Conservation (phyloP, 2,797 vertebrate genomes). For the Staurois parvus region DNA sequence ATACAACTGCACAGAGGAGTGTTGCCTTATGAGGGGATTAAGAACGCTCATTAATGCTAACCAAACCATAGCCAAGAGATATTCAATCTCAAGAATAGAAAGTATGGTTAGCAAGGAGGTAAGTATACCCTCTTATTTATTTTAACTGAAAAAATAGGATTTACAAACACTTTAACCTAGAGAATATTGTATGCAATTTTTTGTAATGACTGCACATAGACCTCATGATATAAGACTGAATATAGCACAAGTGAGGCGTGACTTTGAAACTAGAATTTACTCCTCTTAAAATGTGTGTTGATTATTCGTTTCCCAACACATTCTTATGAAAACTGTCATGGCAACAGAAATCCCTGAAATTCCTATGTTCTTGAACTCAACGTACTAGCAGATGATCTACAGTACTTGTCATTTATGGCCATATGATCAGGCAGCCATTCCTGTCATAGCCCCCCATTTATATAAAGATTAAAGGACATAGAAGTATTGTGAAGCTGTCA, state of each 20-base stretch:
- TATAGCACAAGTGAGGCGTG: not conserved
- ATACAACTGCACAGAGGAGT: no score
- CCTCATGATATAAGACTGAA: not conserved
- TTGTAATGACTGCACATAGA: not conserved
- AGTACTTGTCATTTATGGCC: not conserved
- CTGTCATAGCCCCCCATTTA: not conserved
- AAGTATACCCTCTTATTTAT: no score
- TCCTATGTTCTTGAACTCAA: not conserved
- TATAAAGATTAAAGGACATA: not conserved
- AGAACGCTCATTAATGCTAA: no score
- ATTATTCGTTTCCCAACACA: constrained; percentile 10
- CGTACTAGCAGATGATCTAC: not conserved
- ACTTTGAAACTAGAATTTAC: not conserved
- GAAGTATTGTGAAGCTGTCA: not conserved
- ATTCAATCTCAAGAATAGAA: no score
- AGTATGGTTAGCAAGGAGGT: no score
- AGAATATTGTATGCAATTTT: no score
- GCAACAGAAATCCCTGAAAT: constrained; percentile 42
- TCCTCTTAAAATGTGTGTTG: constrained; percentile 19
- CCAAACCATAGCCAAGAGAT: no score
- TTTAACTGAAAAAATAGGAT: no score
- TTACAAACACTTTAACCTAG: no score
- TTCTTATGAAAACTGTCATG: constrained; percentile 33
- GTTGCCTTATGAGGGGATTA: no score
- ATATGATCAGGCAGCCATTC: not conserved